Conservation (phyloP, 2,797 vertebrate genomes). For the Macroramphosus scolopax region DNA sequence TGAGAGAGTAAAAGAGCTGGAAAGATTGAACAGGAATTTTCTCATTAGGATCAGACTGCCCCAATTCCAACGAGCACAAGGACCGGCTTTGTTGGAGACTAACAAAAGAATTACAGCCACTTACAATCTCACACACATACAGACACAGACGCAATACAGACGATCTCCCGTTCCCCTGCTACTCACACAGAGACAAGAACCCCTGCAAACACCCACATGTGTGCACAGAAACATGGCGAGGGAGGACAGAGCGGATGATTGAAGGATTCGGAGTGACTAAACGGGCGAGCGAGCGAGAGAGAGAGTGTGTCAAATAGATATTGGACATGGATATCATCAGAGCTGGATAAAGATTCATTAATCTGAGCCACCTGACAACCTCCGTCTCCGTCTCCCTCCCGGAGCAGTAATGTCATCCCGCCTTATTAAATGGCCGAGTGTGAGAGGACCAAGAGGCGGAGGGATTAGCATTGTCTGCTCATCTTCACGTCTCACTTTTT, state of each 20-base stretch:
- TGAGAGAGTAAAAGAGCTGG: slow-evolving; percentile 49
- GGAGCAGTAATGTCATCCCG: slow-evolving; percentile 35
- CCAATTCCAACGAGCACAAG: slow-evolving; percentile 72
- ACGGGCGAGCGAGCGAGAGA: slow-evolving; percentile 15
- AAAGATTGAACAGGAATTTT: slow-evolving; percentile 69
- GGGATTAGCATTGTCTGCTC: slow-evolving; percentile 38
- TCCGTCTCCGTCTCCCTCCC: slow-evolving; percentile 18
- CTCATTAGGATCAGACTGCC: slow-evolving; percentile 73
- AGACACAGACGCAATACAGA: slow-evolving; percentile 10
- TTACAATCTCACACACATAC: slow-evolving; percentile 40
- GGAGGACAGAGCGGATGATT: slow-evolving; percentile 12
- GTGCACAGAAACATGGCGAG: slow-evolving; percentile 21
- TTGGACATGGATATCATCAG: slow-evolving; percentile 50
- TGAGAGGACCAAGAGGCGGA: slow-evolving; percentile 47
- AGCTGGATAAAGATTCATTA: slow-evolving; percentile 53
- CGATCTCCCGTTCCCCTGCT: slow-evolving; percentile 20
- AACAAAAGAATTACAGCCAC: slow-evolving; percentile 71
- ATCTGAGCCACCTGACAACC: slow-evolving; percentile 43
- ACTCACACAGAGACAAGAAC: slow-evolving; percentile 27
- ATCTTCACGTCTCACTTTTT: slow-evolving; percentile 33
- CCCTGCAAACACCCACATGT: slow-evolving; percentile 42
- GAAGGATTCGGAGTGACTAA: slow-evolving; percentile 1
- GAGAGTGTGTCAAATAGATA: slow-evolving; percentile 51
- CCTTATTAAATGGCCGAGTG: slow-evolving; percentile 52
- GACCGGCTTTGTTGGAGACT: slow-evolving; percentile 67